A percentile compares a stretch with the other conserved stretches of the same genome.
Evolutionary conservation across 2,113 vertebrate genomes (phyloP).

Genomic region (Eudyptes chrysolophus): DNA sequence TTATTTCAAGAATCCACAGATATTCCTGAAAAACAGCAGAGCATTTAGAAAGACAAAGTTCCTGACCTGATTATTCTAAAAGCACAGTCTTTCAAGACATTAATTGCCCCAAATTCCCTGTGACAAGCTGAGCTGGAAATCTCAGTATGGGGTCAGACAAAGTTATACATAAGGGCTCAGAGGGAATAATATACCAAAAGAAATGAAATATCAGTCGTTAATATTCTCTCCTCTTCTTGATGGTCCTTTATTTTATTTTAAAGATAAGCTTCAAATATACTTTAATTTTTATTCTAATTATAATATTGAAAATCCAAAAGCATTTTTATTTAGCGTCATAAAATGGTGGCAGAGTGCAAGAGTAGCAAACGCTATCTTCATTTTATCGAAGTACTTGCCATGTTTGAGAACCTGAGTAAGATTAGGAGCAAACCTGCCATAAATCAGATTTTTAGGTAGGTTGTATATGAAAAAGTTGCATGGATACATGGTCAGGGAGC

Average conservation of each 20-base stretch:
- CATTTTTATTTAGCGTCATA: not conserved
- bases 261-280: not conserved
- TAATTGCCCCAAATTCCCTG: conserved; percentile 31
- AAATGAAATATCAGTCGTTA: not conserved
- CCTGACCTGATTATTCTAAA: conserved; percentile 26
- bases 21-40: conserved; percentile 42
- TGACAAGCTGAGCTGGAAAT: conserved; percentile 13
- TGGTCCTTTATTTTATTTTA: not conserved
- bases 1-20: conserved; percentile 38
- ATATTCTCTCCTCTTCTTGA: not conserved
- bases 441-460: not conserved
- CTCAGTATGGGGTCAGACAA: not conserved
- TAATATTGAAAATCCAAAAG: not conserved
- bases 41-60: conserved; percentile 31
- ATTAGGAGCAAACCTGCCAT: not conserved
- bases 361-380: not conserved
- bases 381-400: not conserved
- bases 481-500: not conserved
- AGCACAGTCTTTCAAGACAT: conserved; percentile 10
- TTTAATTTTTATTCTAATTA: not conserved
- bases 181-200: not conserved
- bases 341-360: not conserved
- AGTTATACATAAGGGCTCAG: not conserved
- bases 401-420: not conserved
- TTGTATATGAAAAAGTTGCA: not conserved